A percentile compares a stretch with the other conserved stretches of the same genome.
Evolutionary conservation across 2,797 vertebrate species (phyloP).

Genomic region (Vipera latastei): DNA sequence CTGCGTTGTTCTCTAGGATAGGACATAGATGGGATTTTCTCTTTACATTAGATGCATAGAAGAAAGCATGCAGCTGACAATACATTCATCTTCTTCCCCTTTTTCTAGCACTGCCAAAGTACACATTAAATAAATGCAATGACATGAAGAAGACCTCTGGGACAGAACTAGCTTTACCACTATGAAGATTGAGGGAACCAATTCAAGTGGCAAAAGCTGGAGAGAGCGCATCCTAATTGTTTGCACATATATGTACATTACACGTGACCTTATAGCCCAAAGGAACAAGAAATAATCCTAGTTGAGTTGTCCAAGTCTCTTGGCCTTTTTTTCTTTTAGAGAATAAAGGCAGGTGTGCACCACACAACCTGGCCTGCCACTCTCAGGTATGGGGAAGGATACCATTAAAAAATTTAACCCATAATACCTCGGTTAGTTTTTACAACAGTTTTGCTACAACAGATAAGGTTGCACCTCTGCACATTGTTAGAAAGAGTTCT

Average conservation of each 20-base stretch:
- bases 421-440: not conserved
- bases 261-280: not conserved
- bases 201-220: not conserved
- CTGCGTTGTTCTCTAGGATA: not conserved
- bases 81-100: not conserved
- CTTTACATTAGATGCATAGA: not conserved
- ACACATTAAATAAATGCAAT: not conserved
- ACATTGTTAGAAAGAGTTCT: not conserved
- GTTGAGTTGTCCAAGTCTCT: not conserved
- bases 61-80: not conserved
- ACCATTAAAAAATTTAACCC: not conserved
- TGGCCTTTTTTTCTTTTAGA: not conserved
- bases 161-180: not conserved
- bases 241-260: not conserved
- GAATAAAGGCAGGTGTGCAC: not conserved
- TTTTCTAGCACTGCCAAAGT: not conserved
- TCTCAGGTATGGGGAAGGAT: not conserved
- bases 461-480: too few relatives aligned
- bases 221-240: not conserved
- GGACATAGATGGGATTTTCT: not conserved
- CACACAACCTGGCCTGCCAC: not conserved
- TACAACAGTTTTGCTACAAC: not conserved
- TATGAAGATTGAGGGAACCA: not conserved
- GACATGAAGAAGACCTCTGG: not conserved
- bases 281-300: not conserved